Percentiles rank a stretch among this genome's conserved stretches.
These are phyloP conservation scores for Tupaia tana DNA, from an alignment of 2,113 vertebrate genomes.

Conservation along the genomic window DNA sequence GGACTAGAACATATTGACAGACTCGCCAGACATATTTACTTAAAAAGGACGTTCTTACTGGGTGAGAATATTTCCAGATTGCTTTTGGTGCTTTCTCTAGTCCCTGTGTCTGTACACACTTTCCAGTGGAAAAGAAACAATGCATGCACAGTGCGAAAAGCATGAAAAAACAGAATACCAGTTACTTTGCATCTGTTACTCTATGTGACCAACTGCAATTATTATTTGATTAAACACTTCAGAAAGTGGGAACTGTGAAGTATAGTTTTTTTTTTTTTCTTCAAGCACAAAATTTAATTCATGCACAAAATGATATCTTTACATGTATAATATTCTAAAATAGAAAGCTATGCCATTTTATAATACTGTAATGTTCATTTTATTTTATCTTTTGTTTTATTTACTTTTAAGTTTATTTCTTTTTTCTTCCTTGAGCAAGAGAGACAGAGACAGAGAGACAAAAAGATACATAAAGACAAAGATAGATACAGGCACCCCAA, in stretches of 20 bases:
- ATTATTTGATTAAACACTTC: background rate
- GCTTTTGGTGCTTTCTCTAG: background rate
- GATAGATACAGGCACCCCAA: no score
- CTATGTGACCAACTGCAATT: background rate
- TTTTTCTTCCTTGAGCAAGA: no score
- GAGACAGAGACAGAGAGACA: no score
- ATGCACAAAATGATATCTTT: background rate
- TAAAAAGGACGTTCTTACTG: background rate
- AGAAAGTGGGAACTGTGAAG: background rate
- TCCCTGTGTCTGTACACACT: accelerated
- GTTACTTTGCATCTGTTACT: background rate
- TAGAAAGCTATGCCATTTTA: background rate
- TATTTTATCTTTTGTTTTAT: background rate
- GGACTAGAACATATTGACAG: no score
- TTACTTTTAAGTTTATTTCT: no score
- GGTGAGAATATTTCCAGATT: background rate
- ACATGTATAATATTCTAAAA: background rate
- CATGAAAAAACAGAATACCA: background rate
- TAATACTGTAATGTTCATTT: background rate
- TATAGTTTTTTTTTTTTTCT: background rate
- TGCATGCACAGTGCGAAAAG: background rate
- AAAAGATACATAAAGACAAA: no score
- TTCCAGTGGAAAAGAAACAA: background rate
- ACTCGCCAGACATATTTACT: accelerated
- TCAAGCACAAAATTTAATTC: background rate